Conservation (phyloP, 2,113 vertebrate species). For the Hypomesus transpacificus region DNA sequence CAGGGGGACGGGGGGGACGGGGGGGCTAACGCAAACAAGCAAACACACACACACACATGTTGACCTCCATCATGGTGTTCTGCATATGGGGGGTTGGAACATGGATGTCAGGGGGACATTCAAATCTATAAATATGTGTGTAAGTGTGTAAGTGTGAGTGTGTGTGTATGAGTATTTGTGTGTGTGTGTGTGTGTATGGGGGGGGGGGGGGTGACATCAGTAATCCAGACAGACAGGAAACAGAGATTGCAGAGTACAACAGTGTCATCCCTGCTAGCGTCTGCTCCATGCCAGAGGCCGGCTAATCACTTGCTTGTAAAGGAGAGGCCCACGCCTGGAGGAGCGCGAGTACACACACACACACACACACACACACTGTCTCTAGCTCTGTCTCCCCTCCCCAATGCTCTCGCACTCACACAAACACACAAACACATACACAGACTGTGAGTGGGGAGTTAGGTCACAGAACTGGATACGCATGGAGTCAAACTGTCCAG, state of each 20-base stretch:
- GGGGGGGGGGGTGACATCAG: not conserved
- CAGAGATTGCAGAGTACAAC: conserved; percentile 39
- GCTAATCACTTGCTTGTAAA: conserved; percentile 48
- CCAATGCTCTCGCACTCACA: not conserved
- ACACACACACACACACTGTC: conserved; percentile 3
- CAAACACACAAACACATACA: conserved; percentile 9
- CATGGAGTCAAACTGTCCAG: not conserved
- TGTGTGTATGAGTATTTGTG: too few species aligned
- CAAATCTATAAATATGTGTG: not conserved
- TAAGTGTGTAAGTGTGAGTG: not conserved
- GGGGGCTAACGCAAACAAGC: not conserved
- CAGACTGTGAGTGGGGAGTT: not conserved
- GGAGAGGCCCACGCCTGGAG: conserved; percentile 34
- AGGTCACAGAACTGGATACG: not conserved
- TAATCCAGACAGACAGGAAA: conserved; percentile 56
- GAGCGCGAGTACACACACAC: conserved; percentile 22
- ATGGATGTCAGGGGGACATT: not conserved
- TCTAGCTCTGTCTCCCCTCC: too few species aligned
- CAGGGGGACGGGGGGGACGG: too few species aligned
- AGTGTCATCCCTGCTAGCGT: conserved; percentile 63
- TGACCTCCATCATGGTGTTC: not conserved
- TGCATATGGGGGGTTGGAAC: not conserved
- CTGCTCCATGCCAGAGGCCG: conserved; percentile 43
- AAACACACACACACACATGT: not conserved
- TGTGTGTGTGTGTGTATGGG: not conserved